Base-by-base conservation (phyloP, 2,888 invertebrate species). In the Apamea monoglypha region DNA sequence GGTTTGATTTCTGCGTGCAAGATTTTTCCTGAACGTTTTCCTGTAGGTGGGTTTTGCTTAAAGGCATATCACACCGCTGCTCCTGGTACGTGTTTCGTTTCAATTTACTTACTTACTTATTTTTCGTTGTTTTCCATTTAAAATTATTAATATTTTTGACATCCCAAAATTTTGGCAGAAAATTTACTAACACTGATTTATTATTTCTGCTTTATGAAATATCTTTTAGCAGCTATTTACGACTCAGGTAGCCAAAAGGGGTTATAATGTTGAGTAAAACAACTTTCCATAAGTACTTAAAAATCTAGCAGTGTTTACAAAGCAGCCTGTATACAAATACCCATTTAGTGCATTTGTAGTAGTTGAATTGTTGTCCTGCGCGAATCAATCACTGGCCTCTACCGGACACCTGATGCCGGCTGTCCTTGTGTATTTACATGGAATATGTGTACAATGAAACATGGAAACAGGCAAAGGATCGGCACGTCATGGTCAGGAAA, bases 341-440 rank as follows among this genome's bases (percentile, higher is more conserved):
- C 84, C 85, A 91, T 92, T 92, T 87, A 90, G 89, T 92, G 90
- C 91, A 92, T 92, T 91, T 91, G 92, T 92, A 90, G 90, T 89
- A 90, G 90, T 90, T 92, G 91, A 90, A 91, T 87, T 81, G 89
- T 87, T 79, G 85, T 68, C 87, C 91, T 88, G 91, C 85, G 85
- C 86, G 92, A 95, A 96, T 96, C 96, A 95, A 96, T 96, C 96
- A 96, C 93, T 85, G 90, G 86, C 87, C 87, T 87, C 84, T 86
- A 82, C 82, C 76, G 80, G 91, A 92, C 96, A 96, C 96, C 96
- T 96, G 96, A 93, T 93, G 92, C 93, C 82, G 87, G 88, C 90
- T 90, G 90, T 91, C 90, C 90, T 86, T 90, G 76, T 83, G 76
- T 88, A 63, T 68, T 56, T 74, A 68, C 81, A 53, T 74, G 63